phyloP scores from a whole-genome alignment of 2,888 invertebrate genomes.

The Strigamia maritima region DNA sequence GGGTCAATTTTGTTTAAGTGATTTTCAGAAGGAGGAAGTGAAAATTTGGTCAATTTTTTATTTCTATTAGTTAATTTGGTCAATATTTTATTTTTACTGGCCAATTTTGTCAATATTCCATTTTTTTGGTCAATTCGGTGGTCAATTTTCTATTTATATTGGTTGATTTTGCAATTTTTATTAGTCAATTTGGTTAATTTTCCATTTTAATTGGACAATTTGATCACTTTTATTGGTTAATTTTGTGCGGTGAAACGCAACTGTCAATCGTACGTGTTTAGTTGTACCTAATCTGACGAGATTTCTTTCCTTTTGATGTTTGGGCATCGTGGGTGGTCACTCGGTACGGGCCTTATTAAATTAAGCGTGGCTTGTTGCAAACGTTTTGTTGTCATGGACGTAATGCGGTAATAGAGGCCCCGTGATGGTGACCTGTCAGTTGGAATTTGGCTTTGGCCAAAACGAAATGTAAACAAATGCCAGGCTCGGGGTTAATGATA shows the following conservation, averaged over 20 bases:
- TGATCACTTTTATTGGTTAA: no score
- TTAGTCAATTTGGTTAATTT: no score
- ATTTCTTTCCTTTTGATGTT: neutral
- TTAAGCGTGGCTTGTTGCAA: neutral
- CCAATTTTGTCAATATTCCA: no score
- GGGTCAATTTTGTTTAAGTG: no score
- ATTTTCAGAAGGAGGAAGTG: no score
- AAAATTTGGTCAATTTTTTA: no score
- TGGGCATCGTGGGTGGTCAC: conserved; percentile 11
- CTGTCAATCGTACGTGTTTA: neutral
- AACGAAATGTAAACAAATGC: conserved; percentile 12
- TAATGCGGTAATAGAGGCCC: conserved; percentile 6
- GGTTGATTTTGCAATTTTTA: no score
- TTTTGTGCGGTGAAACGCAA: neutral
- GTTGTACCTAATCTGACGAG: neutral
- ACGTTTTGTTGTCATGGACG: conserved; percentile 3
- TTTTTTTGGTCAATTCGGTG: no score
- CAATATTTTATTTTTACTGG: no score
- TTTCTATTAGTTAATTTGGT: no score
- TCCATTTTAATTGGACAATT: no score
- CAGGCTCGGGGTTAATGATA: neutral
- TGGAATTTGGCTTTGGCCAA: conserved; percentile 23
- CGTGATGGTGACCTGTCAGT: conserved; percentile 16
- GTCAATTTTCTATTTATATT: no score
- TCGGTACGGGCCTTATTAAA: conserved; percentile 5